These are phyloP conservation scores for Nixonia krombeini DNA, from an alignment of 1,140 invertebrate species.

Conservation along the genomic window DNA sequence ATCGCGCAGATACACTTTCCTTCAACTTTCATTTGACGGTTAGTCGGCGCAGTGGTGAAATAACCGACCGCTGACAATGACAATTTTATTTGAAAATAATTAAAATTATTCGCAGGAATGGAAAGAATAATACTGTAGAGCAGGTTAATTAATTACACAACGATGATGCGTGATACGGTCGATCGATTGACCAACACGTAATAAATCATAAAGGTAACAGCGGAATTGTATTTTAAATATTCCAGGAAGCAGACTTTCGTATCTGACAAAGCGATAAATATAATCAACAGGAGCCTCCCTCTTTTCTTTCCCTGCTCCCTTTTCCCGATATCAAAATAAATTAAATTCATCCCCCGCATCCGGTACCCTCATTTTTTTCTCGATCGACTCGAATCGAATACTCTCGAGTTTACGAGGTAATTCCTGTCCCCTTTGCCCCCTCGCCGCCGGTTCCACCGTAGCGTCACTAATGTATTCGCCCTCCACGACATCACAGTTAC, in stretches of 20 bases:
- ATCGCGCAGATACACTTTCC: too few relatives aligned
- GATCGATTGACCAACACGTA: too few relatives aligned
- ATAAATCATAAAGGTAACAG: too few relatives aligned
- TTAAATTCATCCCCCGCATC: conserved; percentile 51
- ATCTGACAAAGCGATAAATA: conserved; percentile 41
- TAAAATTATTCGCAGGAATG: too few relatives aligned
- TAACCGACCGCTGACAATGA: too few relatives aligned
- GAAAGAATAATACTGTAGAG: too few relatives aligned
- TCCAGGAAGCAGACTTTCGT: conserved; percentile 18
- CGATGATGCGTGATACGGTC: too few relatives aligned
- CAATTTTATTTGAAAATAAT: too few relatives aligned
- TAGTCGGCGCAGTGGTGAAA: too few relatives aligned
- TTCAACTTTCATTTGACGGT: too few relatives aligned
- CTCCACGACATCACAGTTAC: conserved; percentile 30
- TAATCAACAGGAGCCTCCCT: conserved; percentile 39
- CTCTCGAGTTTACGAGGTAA: conserved; percentile 51
- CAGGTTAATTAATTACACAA: too few relatives aligned
- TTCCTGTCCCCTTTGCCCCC: conserved; percentile 24
- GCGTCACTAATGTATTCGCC: conserved; percentile 47
- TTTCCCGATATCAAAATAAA: conserved; percentile 49
- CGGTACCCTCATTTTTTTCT: conserved; percentile 48
- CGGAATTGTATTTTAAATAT: conserved; percentile 1
- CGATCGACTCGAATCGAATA: conserved; percentile 47
- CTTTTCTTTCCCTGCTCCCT: conserved; percentile 34
- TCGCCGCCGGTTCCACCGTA: conserved; percentile 22